Evolutionary conservation across 1,140 invertebrate species (phyloP), one percentile per base, ranked within the genome.

Genomic region (Trachymyrmex septentrionalis): DNA sequence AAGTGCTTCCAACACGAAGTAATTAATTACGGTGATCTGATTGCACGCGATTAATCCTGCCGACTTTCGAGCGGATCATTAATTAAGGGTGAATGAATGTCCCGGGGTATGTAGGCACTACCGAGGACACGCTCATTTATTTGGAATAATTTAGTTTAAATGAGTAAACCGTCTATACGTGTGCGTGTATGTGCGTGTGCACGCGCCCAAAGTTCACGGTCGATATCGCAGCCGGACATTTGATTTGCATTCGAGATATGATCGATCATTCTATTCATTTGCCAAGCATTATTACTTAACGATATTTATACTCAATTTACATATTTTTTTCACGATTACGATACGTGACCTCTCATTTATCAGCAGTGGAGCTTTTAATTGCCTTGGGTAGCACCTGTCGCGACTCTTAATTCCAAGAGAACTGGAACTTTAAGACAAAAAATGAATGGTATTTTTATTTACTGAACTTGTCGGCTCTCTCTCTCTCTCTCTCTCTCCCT

Each of bases 1-100:
- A 91, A 91, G 89, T 91, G 87, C 80, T 69, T 80, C 80, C 59
- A 85, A 87, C 90, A 81, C 77, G 64, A 57, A 64, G 87, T 77
- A 91, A 91, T 91, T 91, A 91, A 91, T 91, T 91, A 91, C 87
- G 34, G 76, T 84, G 85, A 91, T 91, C 89, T 89, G 90, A 91
- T 91, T 91, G 90, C 90, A 72, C 76, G 85, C 89, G 90, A 91
- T 91, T 91, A 91, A 91, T 91, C 87, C 87, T 73, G 75, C 90
- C 89, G 85, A 91, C 89, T 91, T 87, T 61, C 86, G 59, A 53
- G 67, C 77, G 89, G 81, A 91, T 91, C 90, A 89, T 91, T 91
- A 91, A 91, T 91, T 91, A 91, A 91, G 81, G 87, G 85, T 86
- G 90, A 89, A 91, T 86, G 81, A 91, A 89, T 91, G 89, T 91